Evolutionary conservation across 2,113 vertebrate genomes (phyloP), one percentile per base, ranked within the genome.

Genomic region (Lepus europaeus): DNA sequence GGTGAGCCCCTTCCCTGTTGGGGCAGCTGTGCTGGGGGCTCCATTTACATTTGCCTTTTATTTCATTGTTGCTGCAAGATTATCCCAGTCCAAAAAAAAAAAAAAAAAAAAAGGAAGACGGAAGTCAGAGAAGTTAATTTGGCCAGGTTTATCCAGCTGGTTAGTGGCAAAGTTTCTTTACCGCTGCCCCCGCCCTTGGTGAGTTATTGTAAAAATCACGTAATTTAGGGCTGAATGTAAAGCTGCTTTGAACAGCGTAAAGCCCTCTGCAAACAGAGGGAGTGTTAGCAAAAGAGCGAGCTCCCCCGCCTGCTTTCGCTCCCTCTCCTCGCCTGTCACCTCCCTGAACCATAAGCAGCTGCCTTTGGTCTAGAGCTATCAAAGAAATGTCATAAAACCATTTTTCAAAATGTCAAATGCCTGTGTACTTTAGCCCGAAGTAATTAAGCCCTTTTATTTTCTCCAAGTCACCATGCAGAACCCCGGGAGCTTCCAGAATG

Each of bases 381-480:
- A 92, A 96, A 96, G 80, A 95, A 95, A 93, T 97, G 97, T 96
- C 96, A 96, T 92, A 87, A 95, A 96, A 92, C 92, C 94, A 96
- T 97, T 97, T 97, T 97, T 97, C 95, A 97, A 96, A 97, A 97
- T 97, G 96, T 96, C 97, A 97, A 96, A 95, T 95, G 93, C 78
- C 95, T 61, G 14, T 93, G 88, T 92, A 90, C 92, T 96, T 95
- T 69, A 88, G 77, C 94, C 90, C 93, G 45, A 91, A 97, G 95
- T 96, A 97, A 97, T 96, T 96, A 97, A 93, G 79, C 90, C 70
- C 70, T 95, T 97, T 95, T 96, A 93, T 97, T 97, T 91, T 85
- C 90, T 96, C 85, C 22, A 56, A 97, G 87, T 96, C 94, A 73
- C 86, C 90, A 29, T 81, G 85, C 82, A 80, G 84, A 94, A 73